A percentile compares a stretch with the other conserved stretches of the same genome.
Conservation (phyloP, 1,140 invertebrate species). For the Tetragnatha versicolor region DNA sequence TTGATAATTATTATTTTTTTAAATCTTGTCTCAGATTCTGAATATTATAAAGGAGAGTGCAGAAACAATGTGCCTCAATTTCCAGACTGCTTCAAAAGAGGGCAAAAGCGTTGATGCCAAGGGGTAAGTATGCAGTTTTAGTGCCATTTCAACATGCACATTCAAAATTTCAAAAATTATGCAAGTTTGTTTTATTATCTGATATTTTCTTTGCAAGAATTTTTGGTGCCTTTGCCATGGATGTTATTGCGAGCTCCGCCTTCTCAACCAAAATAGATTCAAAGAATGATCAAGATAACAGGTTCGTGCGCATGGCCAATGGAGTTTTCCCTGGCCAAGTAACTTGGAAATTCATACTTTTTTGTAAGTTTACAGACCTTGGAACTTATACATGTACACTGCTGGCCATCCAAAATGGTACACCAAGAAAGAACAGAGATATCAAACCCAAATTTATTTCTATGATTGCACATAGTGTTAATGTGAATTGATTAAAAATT, state of each 20-base stretch:
- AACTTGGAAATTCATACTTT: no score
- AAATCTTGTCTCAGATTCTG: conserved; percentile 9
- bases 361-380: no score
- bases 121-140: not conserved
- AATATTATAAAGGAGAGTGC: conserved; percentile 5
- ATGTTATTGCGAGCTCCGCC: conserved; percentile 70
- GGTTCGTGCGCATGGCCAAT: conserved; percentile 61
- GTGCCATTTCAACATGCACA: no score
- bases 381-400: no score
- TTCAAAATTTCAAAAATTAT: no score
- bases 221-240: conserved; percentile 68
- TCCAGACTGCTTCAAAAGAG: not conserved
- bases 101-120: not conserved
- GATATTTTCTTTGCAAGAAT: no score
- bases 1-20: not conserved
- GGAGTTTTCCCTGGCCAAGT: conserved; percentile 58
- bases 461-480: no score
- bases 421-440: no score
- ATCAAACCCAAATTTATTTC: no score
- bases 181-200: no score
- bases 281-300: conserved; percentile 65
- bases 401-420: no score
- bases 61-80: not conserved
- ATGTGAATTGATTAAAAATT: no score
- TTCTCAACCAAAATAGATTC: conserved; percentile 70